Base-by-base conservation (phyloP, 2,888 invertebrate species). In the Pelosia muscerda region DNA sequence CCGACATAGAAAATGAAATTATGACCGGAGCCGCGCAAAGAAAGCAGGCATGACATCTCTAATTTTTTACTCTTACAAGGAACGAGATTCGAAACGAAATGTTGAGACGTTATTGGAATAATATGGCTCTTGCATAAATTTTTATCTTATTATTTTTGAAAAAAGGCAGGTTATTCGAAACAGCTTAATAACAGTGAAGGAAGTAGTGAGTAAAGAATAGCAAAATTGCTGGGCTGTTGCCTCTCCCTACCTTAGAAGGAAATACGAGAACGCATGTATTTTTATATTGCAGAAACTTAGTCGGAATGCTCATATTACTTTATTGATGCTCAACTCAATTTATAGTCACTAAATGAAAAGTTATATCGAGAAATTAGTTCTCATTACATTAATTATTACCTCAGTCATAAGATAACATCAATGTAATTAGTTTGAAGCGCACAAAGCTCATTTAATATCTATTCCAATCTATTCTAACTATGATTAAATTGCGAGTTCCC, bases 1-100 rank as follows among this genome's bases (percentile, higher is more conserved):
- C 89, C 79, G 85, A 82, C 84, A 83, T 86, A 88, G 90, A 91
- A 93, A 94, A 93, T 92, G 88, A 91, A 93, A 93, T 94, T 94
- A 94, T 90, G 87, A 88, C 86, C 84, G 83, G 85, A 84, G 87
- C 86, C 87, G 87, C 85, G 87, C 86, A 91, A 92, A 92, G 92
- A 93, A 93, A 92, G 88, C 89, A 82, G 81, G 84, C 89, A 89
- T 89, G 88, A 86, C 87, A 84, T 83, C 82, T 87, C 81, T 83
- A 83, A 86, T 86, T 85, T 83, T 84, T 83, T 81, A n/a, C 76
- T 77, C 76, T 77, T 73, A 69, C 71, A 75, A 73, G 72, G 69
- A 73, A 71, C 72, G 70, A 76, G 74, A 83, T 81, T 79, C 68
- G 66, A 74, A 76, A 78, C 69, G 75, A 78, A 81, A 81, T 76